phyloP scores from a whole-genome alignment of 2,113 vertebrate species.

The Mustela nigripes region DNA sequence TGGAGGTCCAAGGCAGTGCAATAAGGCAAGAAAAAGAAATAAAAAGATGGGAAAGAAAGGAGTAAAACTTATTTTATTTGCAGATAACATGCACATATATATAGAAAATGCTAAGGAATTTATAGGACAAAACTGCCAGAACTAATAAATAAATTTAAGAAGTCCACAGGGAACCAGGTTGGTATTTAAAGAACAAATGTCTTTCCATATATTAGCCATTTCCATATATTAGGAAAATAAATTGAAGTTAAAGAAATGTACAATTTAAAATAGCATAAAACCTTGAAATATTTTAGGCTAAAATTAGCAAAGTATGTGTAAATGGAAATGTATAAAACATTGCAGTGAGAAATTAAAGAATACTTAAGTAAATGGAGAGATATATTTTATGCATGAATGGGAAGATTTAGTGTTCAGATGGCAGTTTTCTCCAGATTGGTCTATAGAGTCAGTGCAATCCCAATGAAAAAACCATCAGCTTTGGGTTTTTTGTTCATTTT shows the following conservation, averaged over 20 bases:
- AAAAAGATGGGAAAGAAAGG: neutral
- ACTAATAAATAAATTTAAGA: neutral
- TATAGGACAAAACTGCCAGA: neutral
- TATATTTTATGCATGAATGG: neutral
- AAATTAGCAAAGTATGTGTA: neutral
- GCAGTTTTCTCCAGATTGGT: neutral
- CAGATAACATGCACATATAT: neutral
- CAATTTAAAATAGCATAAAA: neutral
- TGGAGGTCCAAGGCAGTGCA: neutral
- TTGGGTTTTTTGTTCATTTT: too few species aligned
- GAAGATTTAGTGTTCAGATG: too few species aligned
- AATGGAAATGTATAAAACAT: neutral
- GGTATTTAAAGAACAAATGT: neutral
- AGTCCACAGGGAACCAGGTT: neutral
- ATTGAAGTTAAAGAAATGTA: neutral
- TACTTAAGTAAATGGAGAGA: neutral
- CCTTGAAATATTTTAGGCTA: neutral
- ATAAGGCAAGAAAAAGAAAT: neutral
- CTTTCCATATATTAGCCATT: neutral
- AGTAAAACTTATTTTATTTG: neutral
- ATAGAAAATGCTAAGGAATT: neutral
- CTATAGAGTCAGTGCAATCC: neutral
- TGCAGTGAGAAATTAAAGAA: neutral
- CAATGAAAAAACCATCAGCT: neutral
- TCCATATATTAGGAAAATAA: neutral